phyloP scores from a whole-genome alignment of 2,888 invertebrate genomes.

The Standfussiana lucernea region DNA sequence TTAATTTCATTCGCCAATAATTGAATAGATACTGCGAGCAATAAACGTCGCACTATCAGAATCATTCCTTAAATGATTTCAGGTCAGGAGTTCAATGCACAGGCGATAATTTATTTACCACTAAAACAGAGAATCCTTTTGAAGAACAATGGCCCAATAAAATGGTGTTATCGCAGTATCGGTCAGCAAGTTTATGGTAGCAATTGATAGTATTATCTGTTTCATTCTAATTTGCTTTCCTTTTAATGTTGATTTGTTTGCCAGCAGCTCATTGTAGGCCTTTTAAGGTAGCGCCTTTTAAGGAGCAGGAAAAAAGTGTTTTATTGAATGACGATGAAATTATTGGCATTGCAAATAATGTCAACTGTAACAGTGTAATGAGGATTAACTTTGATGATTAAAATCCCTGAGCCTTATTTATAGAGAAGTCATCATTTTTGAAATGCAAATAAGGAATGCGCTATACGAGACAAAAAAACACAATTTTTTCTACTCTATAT shows the following conservation, averaged over 20 bases:
- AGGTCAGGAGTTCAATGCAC: conserved; percentile 67
- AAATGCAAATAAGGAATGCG: too few species aligned
- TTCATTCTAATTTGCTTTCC: conserved; percentile 63
- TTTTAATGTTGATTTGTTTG: conserved; percentile 57
- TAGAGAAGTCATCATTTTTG: neutral
- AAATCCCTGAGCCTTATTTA: neutral
- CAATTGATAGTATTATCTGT: conserved; percentile 64
- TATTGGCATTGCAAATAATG: neutral
- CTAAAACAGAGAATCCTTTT: conserved; percentile 65
- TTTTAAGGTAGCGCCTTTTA: conserved; percentile 32
- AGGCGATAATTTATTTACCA: conserved; percentile 61
- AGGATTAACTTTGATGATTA: neutral
- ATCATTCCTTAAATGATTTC: conserved; percentile 58
- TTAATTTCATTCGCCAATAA: conserved; percentile 9
- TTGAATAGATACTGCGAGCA: neutral
- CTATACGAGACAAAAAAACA: neutral
- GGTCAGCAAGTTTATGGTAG: conserved; percentile 63
- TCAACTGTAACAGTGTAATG: neutral
- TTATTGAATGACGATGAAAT: conserved; percentile 5
- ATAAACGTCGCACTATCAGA: conserved; percentile 45
- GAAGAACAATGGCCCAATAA: conserved; percentile 69
- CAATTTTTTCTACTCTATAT: neutral
- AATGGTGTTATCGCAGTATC: conserved; percentile 68
- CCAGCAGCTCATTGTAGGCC: conserved; percentile 49
- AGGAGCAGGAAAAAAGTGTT: neutral